Evolutionary conservation across 2,888 invertebrate species (phyloP).

Genomic region (Euplagia quadripunctaria): DNA sequence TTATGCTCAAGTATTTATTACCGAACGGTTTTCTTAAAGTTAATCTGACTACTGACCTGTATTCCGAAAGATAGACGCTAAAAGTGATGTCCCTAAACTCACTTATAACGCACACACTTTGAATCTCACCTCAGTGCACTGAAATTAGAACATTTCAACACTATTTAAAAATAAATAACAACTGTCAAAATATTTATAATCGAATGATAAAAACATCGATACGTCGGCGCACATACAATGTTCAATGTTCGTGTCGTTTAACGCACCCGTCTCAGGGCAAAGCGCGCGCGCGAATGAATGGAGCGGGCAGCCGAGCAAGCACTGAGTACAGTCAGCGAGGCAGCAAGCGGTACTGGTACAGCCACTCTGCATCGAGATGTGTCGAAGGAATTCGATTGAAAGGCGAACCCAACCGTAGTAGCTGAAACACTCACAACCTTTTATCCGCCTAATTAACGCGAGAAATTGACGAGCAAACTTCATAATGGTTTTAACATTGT

Average conservation of each 20-base stretch:
- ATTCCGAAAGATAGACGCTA: slow-evolving; percentile 18
- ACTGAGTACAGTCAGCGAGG: slow-evolving; percentile 23
- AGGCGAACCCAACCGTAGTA: slow-evolving; percentile 37
- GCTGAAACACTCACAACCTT: slow-evolving; percentile 36
- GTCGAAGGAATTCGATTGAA: slow-evolving; percentile 50
- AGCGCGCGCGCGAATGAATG: slow-evolving; percentile 82
- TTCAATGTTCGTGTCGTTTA: slow-evolving; percentile 55
- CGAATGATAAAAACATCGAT: slow-evolving; percentile 65
- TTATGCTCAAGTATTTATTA: slow-evolving; percentile 28
- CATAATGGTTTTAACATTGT: slow-evolving; percentile 33
- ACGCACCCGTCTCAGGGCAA: slow-evolving; percentile 72
- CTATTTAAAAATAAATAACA: slow-evolving; percentile 27
- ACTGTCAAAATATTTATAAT: slow-evolving; percentile 44
- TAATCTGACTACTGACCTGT: slow-evolving; percentile 48
- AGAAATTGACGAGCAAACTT: slow-evolving; percentile 45
- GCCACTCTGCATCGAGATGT: slow-evolving; percentile 42
- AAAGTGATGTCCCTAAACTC: slow-evolving; percentile 28
- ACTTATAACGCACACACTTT: slow-evolving; percentile 41
- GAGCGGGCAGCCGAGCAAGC: slow-evolving; percentile 33
- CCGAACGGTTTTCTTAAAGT: slow-evolving; percentile 35
- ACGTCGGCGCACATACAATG: slow-evolving; percentile 50
- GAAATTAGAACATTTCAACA: slow-evolving; percentile 38
- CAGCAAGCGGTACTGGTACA: slow-evolving; percentile 28
- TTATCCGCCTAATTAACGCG: slow-evolving; percentile 48
- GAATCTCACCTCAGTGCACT: slow-evolving; percentile 41